Evolutionary conservation across 2,888 invertebrate genomes (phyloP).

Genomic region (Hyposoter dolosus): DNA sequence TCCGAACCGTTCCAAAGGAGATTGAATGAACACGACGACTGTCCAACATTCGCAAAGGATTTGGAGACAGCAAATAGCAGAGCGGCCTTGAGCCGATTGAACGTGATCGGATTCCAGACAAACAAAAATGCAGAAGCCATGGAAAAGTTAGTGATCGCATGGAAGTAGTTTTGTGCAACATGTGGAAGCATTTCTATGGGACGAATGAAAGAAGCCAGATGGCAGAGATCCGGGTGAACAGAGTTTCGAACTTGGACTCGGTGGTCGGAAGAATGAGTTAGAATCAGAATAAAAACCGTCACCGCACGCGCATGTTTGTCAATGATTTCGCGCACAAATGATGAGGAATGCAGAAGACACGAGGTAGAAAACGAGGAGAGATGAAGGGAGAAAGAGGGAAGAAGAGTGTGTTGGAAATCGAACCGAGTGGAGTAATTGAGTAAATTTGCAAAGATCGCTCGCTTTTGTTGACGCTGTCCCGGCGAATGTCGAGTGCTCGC

Average conservation of each 20-base stretch:
- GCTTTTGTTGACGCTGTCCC: constrained; percentile 31
- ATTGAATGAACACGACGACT: background rate
- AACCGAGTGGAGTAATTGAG: constrained; percentile 62
- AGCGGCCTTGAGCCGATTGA: background rate
- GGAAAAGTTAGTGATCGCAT: constrained; percentile 26
- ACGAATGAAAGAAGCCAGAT: constrained; percentile 57
- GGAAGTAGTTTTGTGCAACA: constrained; percentile 37
- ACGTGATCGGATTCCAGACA: background rate
- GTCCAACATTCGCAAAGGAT: background rate
- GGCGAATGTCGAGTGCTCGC: background rate
- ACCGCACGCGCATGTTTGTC: constrained; percentile 26
- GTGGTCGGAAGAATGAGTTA: constrained; percentile 24
- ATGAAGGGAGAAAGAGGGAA: constrained; percentile 15
- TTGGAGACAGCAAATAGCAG: background rate
- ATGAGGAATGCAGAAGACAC: background rate
- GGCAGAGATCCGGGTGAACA: constrained; percentile 21
- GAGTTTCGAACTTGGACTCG: no score
- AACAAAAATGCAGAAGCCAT: background rate
- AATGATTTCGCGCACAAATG: background rate
- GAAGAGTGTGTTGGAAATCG: constrained; percentile 50
- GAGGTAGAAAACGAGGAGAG: constrained; percentile 7
- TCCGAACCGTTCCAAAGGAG: background rate
- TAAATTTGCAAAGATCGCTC: constrained; percentile 63
- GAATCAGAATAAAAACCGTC: constrained; percentile 15
- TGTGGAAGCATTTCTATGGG: constrained; percentile 20